Percentiles rank a stretch among this genome's conserved stretches.
Evolutionary conservation across 2,113 vertebrate genomes (phyloP).

Genomic region (Sitta europaea): DNA sequence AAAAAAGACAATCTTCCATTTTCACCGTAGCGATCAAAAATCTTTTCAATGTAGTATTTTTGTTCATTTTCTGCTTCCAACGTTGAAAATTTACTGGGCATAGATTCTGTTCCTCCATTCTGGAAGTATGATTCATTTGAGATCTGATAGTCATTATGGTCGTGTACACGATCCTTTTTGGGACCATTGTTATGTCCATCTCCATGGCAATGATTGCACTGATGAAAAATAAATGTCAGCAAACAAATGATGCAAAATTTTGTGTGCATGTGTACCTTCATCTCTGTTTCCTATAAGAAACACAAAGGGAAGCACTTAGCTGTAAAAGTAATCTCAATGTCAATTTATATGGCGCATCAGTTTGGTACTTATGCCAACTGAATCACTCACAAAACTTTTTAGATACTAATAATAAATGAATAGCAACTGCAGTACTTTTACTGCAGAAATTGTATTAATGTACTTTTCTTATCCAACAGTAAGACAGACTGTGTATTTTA

Average conservation of each 20-base stretch:
- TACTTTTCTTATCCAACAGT: background rate
- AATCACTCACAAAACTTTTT: background rate
- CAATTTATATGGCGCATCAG: background rate
- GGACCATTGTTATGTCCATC: slow-evolving; percentile 71
- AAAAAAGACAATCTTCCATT: slow-evolving; percentile 87
- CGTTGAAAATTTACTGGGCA: slow-evolving; percentile 61
- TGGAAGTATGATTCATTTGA: slow-evolving; percentile 77
- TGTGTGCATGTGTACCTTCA: slow-evolving; percentile 94
- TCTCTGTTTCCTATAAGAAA: slow-evolving; percentile 74
- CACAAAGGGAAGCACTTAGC: background rate
- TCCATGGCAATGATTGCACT: slow-evolving; percentile 87
- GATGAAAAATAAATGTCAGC: slow-evolving; percentile 91
- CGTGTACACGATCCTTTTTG: slow-evolving; percentile 53
- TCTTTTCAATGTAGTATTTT: slow-evolving; percentile 89
- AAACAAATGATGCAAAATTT: slow-evolving; percentile 96
- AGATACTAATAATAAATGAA: background rate
- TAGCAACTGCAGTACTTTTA: background rate
- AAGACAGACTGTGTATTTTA: background rate
- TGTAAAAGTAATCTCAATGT: background rate
- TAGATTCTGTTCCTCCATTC: slow-evolving; percentile 53
- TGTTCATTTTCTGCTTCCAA: slow-evolving; percentile 83
- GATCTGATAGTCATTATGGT: slow-evolving; percentile 83
- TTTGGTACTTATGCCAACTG: background rate
- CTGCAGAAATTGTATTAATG: background rate
- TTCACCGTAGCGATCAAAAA: slow-evolving; percentile 89